Conservation (phyloP, 35 echinoderm and acorn worm genomes). For the Apostichopus japonicus region DNA sequence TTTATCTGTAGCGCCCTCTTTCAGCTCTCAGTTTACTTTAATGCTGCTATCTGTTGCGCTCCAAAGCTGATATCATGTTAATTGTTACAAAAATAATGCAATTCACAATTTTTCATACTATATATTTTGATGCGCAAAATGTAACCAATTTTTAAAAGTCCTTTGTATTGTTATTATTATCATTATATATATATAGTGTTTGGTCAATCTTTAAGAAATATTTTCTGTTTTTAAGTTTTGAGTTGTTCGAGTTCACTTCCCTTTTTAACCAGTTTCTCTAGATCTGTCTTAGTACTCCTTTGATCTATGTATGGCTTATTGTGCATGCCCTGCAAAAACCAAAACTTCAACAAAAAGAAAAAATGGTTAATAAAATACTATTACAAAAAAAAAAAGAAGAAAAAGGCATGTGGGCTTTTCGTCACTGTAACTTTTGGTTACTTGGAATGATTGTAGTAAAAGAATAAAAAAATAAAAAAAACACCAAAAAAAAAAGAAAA, state of each 20-base stretch:
- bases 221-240: constrained; percentile 40
- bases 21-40: not conserved
- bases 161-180: constrained; percentile 60
- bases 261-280: constrained; percentile 14
- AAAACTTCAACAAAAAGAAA: not conserved
- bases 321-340: constrained; percentile 26
- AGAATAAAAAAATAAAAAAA: not conserved
- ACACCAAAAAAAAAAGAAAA: not conserved
- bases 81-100: constrained; percentile 63
- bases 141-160: constrained; percentile 62
- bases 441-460: constrained; percentile 5
- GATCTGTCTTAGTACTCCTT: constrained; percentile 2
- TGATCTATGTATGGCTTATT: constrained; percentile 27
- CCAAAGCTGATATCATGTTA: constrained; percentile 49
- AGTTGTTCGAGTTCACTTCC: constrained; percentile 36
- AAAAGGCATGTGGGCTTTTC: constrained; percentile 10
- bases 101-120: constrained; percentile 63
- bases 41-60: not conserved
- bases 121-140: constrained; percentile 62
- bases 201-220: constrained; percentile 56
- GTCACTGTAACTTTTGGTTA: not conserved
- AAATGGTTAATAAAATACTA: not conserved
- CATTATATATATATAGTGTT: constrained; percentile 65
- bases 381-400: not conserved
- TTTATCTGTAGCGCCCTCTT: not conserved